A percentile compares a stretch with the other conserved stretches of the same genome.
phyloP scores from a whole-genome alignment of 2,888 invertebrate genomes.

The Amblyteles armatorius region DNA sequence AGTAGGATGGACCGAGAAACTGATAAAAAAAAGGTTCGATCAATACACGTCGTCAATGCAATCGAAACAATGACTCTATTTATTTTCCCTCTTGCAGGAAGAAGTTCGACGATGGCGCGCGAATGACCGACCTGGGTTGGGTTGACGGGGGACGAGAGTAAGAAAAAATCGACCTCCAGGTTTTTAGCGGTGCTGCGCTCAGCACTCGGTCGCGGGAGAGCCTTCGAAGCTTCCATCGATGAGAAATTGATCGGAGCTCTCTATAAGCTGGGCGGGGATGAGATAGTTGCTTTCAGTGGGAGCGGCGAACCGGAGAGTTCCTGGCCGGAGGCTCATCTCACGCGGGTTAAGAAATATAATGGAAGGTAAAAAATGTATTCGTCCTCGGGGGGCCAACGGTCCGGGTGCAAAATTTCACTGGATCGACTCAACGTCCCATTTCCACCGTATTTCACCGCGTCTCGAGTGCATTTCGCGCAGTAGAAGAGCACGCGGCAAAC shows the following conservation, averaged over 20 bases:
- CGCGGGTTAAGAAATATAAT: constrained; percentile 51
- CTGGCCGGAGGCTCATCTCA: constrained; percentile 4
- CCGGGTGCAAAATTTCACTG: not conserved
- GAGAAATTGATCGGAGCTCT: constrained; percentile 58
- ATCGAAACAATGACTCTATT: constrained; percentile 9
- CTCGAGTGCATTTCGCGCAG: too few species aligned
- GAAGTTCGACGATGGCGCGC: not conserved
- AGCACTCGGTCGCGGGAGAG: constrained; percentile 19
- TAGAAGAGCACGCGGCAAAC: too few species aligned
- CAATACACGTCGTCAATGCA: not conserved
- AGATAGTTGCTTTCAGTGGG: constrained; percentile 14
- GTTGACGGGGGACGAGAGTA: constrained; percentile 1
- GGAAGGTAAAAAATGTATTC: constrained; percentile 62
- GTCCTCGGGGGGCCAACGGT: not conserved
- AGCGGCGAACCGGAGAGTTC: constrained; percentile 44
- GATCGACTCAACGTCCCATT: not conserved
- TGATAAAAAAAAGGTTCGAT: not conserved
- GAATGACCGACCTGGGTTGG: not conserved
- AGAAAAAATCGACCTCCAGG: not conserved
- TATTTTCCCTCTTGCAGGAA: not conserved
- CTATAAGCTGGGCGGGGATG: constrained; percentile 21
- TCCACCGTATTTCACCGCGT: not conserved
- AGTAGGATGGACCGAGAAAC: not conserved
- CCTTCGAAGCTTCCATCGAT: constrained; percentile 30
- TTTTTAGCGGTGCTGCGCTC: constrained; percentile 22